Evolutionary conservation across 2,888 invertebrate genomes (phyloP), one percentile per base, ranked within the genome.

Genomic region (Nemapogon koenigi): DNA sequence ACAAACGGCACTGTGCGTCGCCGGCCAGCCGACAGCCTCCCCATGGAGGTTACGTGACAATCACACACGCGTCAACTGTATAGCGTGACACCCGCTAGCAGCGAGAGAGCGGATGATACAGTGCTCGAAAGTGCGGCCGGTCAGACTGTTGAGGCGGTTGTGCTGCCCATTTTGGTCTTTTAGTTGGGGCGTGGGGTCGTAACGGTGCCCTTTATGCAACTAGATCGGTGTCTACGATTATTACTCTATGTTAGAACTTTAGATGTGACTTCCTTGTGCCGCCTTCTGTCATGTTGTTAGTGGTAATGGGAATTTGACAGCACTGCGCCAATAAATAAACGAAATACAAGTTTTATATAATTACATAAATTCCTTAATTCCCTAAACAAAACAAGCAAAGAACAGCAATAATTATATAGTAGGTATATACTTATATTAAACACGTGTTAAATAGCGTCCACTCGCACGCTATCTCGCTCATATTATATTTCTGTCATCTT

Each of bases 1-100:
- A 40, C 55, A 35, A 58, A 59, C 49, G 62, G 58, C 33, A 49
- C 46, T 27, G 59, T 59, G 31, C 57, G 62, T 2, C 53, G 58
- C n/a, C 56, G 59, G 16, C 41, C 56, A 35, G 45, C 55, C 26
- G 72, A 68, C 57, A 57, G 62, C 17, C 55, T 69, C 35, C 73
- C 73, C 42, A 72, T 76, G 76, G 70, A 73, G 59, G 78, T 78
- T 59, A 76, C 76, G 73, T 78, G 75, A 78, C 75, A 57, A 49
- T 49, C 27, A 38, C 28, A 44, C 48, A 46, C 25, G 28, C 28
- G n/a, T n/a, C n/a, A n/a, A 13, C 11, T 22, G 6, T n/a, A n/a
- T n/a, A 13, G 43, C 19, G 32, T 18, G 14, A 32, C 25, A 18
- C 41, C 38, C 19, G 40, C 16, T 14, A 32, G 43, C 26, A 40